Conservation (phyloP, 2,888 invertebrate genomes). For the Enchytraeus crypticus region DNA sequence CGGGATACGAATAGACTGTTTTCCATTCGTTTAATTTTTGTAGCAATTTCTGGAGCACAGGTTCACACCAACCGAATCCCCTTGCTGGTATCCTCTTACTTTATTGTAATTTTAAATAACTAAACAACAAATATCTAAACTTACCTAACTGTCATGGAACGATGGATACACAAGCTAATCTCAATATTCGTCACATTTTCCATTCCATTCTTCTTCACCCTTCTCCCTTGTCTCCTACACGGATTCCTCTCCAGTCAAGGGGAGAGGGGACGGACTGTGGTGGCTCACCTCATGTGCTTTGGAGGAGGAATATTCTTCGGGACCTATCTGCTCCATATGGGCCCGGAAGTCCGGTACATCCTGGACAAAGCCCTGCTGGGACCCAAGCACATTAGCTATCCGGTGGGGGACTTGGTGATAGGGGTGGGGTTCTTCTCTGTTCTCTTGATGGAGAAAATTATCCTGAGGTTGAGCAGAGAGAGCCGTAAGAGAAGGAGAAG, state of each 20-base stretch:
- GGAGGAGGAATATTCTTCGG: conserved; percentile 45
- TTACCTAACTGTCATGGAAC: no score
- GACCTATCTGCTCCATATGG: conserved; percentile 42
- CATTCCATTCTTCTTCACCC: conserved; percentile 18
- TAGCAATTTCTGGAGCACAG: no score
- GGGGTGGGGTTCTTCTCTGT: conserved; percentile 41
- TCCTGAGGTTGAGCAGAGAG: conserved; percentile 20
- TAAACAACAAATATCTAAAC: no score
- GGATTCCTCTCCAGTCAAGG: conserved; percentile 1
- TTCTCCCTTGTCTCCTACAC: conserved; percentile 22
- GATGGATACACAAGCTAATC: conserved; percentile 21
- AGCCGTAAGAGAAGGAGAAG: conserved; percentile 1
- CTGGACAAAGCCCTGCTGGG: conserved; percentile 23
- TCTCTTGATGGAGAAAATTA: conserved; percentile 35
- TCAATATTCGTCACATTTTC: conserved; percentile 15
- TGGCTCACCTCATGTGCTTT: conserved; percentile 35
- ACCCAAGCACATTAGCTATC: conserved; percentile 31
- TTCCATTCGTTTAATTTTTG: no score
- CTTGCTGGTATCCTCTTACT: no score
- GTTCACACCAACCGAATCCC: no score
- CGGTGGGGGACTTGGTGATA: conserved; percentile 39
- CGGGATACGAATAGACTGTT: no score
- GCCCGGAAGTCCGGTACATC: conserved; percentile 38
- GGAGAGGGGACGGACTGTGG: conserved; percentile 13
- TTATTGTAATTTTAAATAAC: no score